These are phyloP conservation scores for Synanthedon tipuliformis DNA, from an alignment of 2,888 invertebrate species.

Conservation along the genomic window DNA sequence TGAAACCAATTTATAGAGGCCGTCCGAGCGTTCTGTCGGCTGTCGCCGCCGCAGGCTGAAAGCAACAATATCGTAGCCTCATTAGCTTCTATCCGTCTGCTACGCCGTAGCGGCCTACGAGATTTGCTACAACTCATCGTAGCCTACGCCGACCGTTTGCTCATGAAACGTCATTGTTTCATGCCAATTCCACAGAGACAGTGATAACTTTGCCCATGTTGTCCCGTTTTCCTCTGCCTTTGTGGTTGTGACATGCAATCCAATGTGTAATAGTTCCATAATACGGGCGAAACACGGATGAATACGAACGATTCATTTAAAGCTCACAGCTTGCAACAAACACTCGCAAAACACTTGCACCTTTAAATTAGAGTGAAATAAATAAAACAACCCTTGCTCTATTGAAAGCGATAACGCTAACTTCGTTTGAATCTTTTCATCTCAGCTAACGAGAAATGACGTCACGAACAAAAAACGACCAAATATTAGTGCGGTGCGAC, in stretches of 20 bases:
- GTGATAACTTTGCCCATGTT: constrained; percentile 8
- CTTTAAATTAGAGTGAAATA: not conserved
- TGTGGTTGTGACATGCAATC: constrained; percentile 1
- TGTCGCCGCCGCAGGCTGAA: constrained; percentile 28
- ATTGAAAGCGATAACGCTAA: not conserved
- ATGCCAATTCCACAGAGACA: constrained; percentile 10
- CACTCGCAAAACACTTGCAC: too few species aligned
- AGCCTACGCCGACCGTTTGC: constrained; percentile 27
- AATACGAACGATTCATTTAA: too few species aligned
- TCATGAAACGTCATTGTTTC: constrained; percentile 8
- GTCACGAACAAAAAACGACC: constrained; percentile 33
- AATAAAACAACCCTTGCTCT: not conserved
- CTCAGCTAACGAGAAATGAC: constrained; percentile 36
- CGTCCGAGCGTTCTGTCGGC: constrained; percentile 15
- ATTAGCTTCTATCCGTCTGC: constrained; percentile 43
- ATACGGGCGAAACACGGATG: not conserved
- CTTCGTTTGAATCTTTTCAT: constrained; percentile 13
- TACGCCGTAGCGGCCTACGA: constrained; percentile 36
- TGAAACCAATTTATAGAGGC: constrained; percentile 68
- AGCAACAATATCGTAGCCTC: constrained; percentile 57
- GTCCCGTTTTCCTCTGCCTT: constrained; percentile 4
- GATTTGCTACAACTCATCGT: constrained; percentile 27
- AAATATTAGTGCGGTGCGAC: constrained; percentile 43
- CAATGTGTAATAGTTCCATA: not conserved
- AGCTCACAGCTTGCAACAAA: too few species aligned